A percentile compares a stretch with the other conserved stretches of the same genome.
Conservation (phyloP, 2,113 vertebrate genomes). For the Patagioenas fasciata region DNA sequence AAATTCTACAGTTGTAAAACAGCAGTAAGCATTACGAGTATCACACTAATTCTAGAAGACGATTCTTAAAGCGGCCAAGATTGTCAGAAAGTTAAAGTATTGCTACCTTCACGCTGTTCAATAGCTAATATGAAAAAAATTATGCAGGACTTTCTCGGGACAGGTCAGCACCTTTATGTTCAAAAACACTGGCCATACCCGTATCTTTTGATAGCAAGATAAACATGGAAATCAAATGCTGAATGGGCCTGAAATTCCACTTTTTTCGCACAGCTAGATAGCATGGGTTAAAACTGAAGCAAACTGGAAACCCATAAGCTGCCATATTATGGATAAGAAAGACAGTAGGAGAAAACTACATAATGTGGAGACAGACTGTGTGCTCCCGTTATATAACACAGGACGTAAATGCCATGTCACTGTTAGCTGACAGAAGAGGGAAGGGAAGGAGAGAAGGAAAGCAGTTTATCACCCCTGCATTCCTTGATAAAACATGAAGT, state of each 20-base stretch:
- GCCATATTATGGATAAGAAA: not conserved
- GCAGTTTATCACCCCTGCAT: not conserved
- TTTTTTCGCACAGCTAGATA: not conserved
- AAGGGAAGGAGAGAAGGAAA: not conserved
- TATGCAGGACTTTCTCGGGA: not conserved
- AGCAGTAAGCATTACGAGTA: not conserved
- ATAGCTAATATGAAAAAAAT: not conserved
- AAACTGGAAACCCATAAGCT: not conserved
- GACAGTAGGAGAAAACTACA: not conserved
- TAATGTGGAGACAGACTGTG: not conserved
- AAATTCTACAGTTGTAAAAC: not conserved
- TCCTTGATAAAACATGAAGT: not conserved
- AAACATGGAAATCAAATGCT: not conserved
- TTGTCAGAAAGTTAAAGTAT: not conserved
- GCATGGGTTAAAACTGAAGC: not conserved
- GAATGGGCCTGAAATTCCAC: not conserved
- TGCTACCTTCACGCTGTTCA: not conserved
- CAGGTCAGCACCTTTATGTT: not conserved
- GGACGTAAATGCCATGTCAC: not conserved
- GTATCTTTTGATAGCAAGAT: not conserved
- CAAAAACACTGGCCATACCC: not conserved
- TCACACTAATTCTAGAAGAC: not conserved
- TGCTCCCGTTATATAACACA: not conserved
- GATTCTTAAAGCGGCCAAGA: not conserved
- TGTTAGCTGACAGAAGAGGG: not conserved